These are phyloP conservation scores for Centropus unirufus DNA, from an alignment of 2,113 vertebrate species.

Conservation along the genomic window DNA sequence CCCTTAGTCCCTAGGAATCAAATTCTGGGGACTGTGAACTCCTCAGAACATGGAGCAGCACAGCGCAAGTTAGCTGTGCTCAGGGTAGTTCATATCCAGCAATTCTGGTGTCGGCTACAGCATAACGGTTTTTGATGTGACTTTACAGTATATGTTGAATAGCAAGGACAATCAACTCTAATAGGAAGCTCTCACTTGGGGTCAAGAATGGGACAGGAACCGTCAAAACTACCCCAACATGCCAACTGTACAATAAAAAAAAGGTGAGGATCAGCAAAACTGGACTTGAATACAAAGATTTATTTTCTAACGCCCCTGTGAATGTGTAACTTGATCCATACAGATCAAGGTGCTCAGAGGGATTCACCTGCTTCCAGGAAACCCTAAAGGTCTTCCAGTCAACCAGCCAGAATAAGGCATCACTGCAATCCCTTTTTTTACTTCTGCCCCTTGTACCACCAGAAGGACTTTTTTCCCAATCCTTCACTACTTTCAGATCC, in stretches of 20 bases:
- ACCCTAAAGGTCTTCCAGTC: background rate
- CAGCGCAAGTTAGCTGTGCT: background rate
- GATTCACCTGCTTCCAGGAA: background rate
- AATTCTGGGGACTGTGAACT: background rate
- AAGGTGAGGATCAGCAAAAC: background rate
- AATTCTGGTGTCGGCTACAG: background rate
- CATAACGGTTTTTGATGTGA: background rate
- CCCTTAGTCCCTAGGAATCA: background rate
- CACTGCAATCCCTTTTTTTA: background rate
- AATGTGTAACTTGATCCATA: background rate
- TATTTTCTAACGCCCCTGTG: background rate
- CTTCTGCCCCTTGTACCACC: background rate
- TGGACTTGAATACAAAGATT: background rate
- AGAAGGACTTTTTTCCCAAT: background rate
- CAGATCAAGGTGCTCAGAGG: background rate
- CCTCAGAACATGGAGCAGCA: background rate
- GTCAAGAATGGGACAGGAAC: background rate
- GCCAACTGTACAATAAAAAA: background rate
- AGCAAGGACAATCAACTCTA: background rate
- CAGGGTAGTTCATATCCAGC: background rate
- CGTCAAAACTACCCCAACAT: background rate
- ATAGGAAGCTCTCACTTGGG: background rate
- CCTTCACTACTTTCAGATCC: background rate
- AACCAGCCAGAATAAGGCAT: background rate
- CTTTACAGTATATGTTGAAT: background rate